Evolutionary conservation across 2,888 invertebrate species (phyloP).

Genomic region (Drosophila neonasuta): DNA sequence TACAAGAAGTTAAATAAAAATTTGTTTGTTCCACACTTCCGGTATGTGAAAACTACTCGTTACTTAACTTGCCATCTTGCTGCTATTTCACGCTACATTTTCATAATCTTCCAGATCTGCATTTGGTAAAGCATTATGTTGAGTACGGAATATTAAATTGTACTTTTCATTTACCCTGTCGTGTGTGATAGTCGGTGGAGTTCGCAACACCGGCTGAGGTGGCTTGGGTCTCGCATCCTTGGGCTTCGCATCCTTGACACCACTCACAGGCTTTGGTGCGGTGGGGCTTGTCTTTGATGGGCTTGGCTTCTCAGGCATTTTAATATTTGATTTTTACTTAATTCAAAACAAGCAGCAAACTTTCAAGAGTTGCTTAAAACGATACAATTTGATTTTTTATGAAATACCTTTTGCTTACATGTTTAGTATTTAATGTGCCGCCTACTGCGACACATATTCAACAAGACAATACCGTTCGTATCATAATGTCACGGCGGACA

Average conservation of each 20-base stretch:
- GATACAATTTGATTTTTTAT: slow-evolving; percentile 1
- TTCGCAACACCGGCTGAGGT: background rate
- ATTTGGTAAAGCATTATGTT: background rate
- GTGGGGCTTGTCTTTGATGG: slow-evolving; percentile 19
- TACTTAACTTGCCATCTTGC: background rate
- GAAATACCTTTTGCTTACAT: slow-evolving; percentile 16
- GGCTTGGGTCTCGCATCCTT: slow-evolving; percentile 15
- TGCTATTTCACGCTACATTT: slow-evolving; percentile 45
- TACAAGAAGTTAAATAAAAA: background rate
- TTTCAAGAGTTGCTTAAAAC: slow-evolving; percentile 5
- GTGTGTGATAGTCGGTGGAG: slow-evolving; percentile 35
- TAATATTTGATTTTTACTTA: slow-evolving; percentile 19
- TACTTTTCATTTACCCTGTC: slow-evolving; percentile 50
- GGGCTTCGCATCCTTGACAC: slow-evolving; percentile 11
- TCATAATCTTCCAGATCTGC: slow-evolving; percentile 69
- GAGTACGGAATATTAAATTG: background rate
- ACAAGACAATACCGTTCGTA: slow-evolving; percentile 20
- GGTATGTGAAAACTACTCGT: background rate
- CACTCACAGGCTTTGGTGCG: slow-evolving; percentile 18
- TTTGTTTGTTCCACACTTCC: slow-evolving; percentile 1
- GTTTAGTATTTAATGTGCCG: slow-evolving; percentile 52
- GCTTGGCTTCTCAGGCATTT: slow-evolving; percentile 52
- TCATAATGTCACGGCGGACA: slow-evolving; percentile 12
- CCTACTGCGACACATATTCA: slow-evolving; percentile 43
- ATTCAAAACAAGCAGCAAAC: slow-evolving; percentile 1